Percentiles rank a stretch among this genome's conserved stretches.
Evolutionary conservation across 2,113 vertebrate species (phyloP).

Genomic region (Sphyrna mokarran): DNA sequence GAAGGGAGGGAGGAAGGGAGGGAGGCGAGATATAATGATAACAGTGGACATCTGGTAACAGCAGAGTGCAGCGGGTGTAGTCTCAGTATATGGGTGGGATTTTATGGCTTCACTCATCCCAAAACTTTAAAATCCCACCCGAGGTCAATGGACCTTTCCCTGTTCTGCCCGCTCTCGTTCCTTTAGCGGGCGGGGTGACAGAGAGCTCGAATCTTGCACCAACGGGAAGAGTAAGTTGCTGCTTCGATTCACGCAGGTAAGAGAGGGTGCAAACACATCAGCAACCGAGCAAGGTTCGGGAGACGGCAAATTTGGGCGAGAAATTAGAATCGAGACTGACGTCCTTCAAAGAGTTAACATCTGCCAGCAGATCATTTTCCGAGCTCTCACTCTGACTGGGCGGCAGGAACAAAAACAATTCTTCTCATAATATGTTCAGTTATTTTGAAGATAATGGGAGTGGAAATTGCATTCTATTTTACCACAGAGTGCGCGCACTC

Average conservation of each 20-base stretch:
- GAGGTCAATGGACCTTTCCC: too few relatives aligned
- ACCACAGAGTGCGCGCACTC: background rate
- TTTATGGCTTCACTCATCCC: too few relatives aligned
- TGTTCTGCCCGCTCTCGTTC: too few relatives aligned
- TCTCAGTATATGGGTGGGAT: too few relatives aligned
- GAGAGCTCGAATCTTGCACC: background rate
- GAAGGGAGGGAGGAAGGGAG: background rate
- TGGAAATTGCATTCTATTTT: constrained; percentile 26
- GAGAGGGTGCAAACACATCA: background rate
- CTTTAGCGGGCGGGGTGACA: too few relatives aligned
- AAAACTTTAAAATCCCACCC: too few relatives aligned
- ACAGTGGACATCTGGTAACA: too few relatives aligned
- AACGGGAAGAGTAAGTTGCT: background rate
- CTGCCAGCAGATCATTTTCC: background rate
- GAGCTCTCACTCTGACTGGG: background rate
- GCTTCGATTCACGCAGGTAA: background rate
- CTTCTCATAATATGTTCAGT: background rate
- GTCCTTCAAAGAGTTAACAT: background rate
- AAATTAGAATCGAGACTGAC: background rate
- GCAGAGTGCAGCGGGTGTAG: background rate
- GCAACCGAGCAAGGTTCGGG: background rate
- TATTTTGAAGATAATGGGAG: constrained; percentile 31
- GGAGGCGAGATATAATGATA: background rate
- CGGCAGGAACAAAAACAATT: background rate
- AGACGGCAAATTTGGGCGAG: background rate